Conservation (phyloP, 2,113 vertebrate genomes). For the rabbit (Oryctolagus cuniculus) region mOryCun1.1 NC_091453.1:57743001-57743500, state of each 20-base stretch:
- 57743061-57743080: neutral
- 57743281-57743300: neutral
- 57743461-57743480: neutral
- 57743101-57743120: neutral
- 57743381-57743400: neutral
- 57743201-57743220: neutral
- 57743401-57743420: neutral
- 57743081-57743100: neutral
- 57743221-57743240: neutral
- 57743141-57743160: neutral
- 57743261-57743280: neutral
- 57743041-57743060: neutral
- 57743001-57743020: neutral
- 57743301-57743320: neutral
- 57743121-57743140: neutral
- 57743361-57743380: neutral
- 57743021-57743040: neutral
- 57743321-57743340: neutral
- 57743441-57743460: neutral
- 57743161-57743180: neutral
- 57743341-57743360: neutral
- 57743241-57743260: neutral
- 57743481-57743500: neutral
- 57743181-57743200: neutral
- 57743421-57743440: neutral